Percentiles rank a stretch among this genome's conserved stretches.
Conservation (phyloP, 2,113 vertebrate species). For the Oenanthe oenanthe region DNA sequence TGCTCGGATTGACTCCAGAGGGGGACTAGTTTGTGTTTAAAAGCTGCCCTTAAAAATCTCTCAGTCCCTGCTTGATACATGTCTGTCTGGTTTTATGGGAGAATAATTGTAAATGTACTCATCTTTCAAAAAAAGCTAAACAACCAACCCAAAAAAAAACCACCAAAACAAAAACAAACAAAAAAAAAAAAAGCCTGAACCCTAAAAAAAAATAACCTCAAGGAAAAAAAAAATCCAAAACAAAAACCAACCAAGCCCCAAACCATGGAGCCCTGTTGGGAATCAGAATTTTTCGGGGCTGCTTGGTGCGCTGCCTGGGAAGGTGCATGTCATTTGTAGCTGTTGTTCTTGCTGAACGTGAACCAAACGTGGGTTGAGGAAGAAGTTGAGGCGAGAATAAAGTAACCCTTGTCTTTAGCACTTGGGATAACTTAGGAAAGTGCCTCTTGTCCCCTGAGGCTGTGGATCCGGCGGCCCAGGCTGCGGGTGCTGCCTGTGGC, state of each 20-base stretch:
- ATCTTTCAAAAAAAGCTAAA: not conserved
- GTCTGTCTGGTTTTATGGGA: not conserved
- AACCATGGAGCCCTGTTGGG: not conserved
- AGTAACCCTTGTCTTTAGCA: slow-evolving; percentile 23
- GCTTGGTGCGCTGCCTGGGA: not conserved
- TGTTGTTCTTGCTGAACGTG: slow-evolving; percentile 45
- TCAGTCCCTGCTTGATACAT: not conserved
- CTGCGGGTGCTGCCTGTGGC: not conserved
- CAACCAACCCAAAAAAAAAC: no score
- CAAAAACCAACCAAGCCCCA: not conserved
- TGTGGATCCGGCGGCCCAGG: not conserved
- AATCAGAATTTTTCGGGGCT: slow-evolving; percentile 8
- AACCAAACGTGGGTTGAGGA: not conserved
- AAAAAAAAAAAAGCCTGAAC: not conserved
- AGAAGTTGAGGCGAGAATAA: slow-evolving; percentile 32
- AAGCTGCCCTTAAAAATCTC: slow-evolving; percentile 11
- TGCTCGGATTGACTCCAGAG: not conserved
- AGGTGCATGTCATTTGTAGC: slow-evolving; percentile 30
- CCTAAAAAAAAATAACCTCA: not conserved
- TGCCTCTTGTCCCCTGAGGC: slow-evolving; percentile 23
- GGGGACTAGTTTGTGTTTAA: not conserved
- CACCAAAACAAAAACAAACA: not conserved
- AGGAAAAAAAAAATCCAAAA: not conserved
- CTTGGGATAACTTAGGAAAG: slow-evolving; percentile 18
- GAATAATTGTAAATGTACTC: not conserved